A percentile compares a stretch with the other conserved stretches of the same genome.
Evolutionary conservation across 2,888 invertebrate genomes (phyloP).

Genomic region (Muschampia plurimacula): DNA sequence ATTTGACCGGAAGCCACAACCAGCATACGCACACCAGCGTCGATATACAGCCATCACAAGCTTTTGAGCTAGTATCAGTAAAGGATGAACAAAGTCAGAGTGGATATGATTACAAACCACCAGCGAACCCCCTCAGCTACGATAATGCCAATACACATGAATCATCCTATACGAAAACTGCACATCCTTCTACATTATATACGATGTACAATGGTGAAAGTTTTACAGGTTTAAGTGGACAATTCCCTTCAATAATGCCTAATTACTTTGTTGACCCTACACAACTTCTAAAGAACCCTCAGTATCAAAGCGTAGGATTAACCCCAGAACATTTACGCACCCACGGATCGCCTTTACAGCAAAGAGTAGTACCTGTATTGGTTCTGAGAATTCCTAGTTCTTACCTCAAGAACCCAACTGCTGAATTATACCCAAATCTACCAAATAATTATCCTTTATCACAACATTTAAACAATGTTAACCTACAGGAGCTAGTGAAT

Average conservation of each 20-base stretch:
- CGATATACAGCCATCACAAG: slow-evolving; percentile 86
- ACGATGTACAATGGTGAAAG: slow-evolving; percentile 80
- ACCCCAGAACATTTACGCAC: slow-evolving; percentile 77
- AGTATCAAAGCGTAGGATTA: slow-evolving; percentile 80
- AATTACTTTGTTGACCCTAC: slow-evolving; percentile 78
- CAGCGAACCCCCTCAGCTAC: slow-evolving; percentile 57
- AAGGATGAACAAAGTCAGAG: slow-evolving; percentile 64
- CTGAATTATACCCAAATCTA: slow-evolving; percentile 83
- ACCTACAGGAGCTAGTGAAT: slow-evolving; percentile 83
- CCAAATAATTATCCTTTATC: slow-evolving; percentile 84
- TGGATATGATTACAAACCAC: slow-evolving; percentile 67
- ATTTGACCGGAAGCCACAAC: slow-evolving; percentile 54
- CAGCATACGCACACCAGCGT: slow-evolving; percentile 64
- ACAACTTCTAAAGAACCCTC: slow-evolving; percentile 74
- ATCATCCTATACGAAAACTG: slow-evolving; percentile 38
- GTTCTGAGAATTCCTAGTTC: slow-evolving; percentile 86
- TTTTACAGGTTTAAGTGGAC: slow-evolving; percentile 73
- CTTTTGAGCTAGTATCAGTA: slow-evolving; percentile 77
- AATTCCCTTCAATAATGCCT: slow-evolving; percentile 79
- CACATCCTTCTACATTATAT: slow-evolving; percentile 69
- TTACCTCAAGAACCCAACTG: slow-evolving; percentile 80
- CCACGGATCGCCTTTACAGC: slow-evolving; percentile 65
- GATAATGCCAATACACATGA: slow-evolving; percentile 43
- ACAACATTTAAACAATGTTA: slow-evolving; percentile 81
- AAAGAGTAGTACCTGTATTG: slow-evolving; percentile 84